Conservation (phyloP, 2,113 vertebrate species). For the Trogon melanurus region DNA sequence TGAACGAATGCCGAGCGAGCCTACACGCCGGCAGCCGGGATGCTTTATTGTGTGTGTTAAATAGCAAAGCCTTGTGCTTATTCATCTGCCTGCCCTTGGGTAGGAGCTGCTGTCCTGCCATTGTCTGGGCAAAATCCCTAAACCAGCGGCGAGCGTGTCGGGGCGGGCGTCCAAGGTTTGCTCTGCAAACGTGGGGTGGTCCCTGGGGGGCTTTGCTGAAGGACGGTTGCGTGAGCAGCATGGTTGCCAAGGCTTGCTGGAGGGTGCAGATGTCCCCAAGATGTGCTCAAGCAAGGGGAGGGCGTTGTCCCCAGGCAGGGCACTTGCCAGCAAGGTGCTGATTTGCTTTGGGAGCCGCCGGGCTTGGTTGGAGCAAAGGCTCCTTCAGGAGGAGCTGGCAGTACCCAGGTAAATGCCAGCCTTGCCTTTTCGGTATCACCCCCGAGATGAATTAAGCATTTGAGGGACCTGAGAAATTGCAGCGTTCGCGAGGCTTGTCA, state of each 20-base stretch:
- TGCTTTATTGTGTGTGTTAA: not conserved
- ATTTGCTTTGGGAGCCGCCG: not conserved
- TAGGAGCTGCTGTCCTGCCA: not conserved
- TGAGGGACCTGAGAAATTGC: not conserved
- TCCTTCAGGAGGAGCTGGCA: not conserved
- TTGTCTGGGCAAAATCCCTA: not conserved
- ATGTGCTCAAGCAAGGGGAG: not conserved
- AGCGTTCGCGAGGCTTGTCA: not conserved
- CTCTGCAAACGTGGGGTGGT: not conserved
- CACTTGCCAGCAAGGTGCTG: not conserved
- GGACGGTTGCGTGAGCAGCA: rapidly evolving
- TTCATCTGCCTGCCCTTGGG: not conserved
- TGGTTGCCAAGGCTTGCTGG: not conserved
- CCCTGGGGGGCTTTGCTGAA: not conserved
- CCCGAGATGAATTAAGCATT: slow-evolving; percentile 2
- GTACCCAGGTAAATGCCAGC: not conserved
- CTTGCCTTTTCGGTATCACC: not conserved
- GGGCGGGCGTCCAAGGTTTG: not conserved
- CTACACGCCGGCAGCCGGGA: not conserved
- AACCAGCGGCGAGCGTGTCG: not conserved
- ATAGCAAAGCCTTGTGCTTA: not conserved
- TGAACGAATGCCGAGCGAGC: not conserved
- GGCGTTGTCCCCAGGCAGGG: not conserved
- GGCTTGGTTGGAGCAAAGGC: not conserved
- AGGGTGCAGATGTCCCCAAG: not conserved